phyloP scores from a whole-genome alignment of 1,140 invertebrate species.

The Drosophila mojavensis region DNA sequence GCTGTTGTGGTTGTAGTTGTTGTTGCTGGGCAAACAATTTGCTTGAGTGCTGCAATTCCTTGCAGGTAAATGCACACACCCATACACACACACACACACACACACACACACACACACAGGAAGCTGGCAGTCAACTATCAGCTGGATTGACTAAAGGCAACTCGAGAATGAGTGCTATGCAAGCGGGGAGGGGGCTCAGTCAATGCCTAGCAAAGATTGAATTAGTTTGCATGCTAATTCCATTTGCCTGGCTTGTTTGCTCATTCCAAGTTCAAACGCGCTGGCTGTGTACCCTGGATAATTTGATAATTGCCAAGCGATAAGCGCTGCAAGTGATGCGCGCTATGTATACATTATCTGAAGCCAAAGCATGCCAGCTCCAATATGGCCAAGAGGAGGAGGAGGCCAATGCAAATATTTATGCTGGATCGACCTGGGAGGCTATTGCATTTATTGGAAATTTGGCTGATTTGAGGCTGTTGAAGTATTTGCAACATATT shows the following conservation, averaged over 20 bases:
- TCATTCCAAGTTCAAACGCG: slow-evolving; percentile 8
- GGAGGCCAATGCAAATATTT: background rate
- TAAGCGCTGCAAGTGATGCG: slow-evolving; percentile 19
- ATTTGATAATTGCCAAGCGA: slow-evolving; percentile 41
- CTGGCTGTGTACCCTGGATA: slow-evolving; percentile 22
- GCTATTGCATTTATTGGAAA: background rate
- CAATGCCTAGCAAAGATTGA: slow-evolving; percentile 24
- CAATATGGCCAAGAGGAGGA: background rate
- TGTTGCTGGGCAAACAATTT: slow-evolving; percentile 53
- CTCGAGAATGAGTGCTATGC: slow-evolving; percentile 3
- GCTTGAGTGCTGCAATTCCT: slow-evolving; percentile 55
- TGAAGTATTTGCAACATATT: no score
- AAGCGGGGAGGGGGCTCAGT: background rate
- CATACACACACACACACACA: slow-evolving; percentile 14
- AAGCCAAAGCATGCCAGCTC: background rate
- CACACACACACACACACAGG: background rate
- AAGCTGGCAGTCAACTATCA: slow-evolving; percentile 11
- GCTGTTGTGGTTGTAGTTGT: slow-evolving; percentile 15
- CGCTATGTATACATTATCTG: slow-evolving; percentile 4
- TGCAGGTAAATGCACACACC: slow-evolving; percentile 43
- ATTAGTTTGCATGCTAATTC: slow-evolving; percentile 49
- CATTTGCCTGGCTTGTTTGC: slow-evolving; percentile 20
- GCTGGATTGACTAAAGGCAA: slow-evolving; percentile 26
- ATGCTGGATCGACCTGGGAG: background rate
- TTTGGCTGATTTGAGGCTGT: background rate